phyloP scores from a whole-genome alignment of 2,888 invertebrate species.

The Lysandra coridon region DNA sequence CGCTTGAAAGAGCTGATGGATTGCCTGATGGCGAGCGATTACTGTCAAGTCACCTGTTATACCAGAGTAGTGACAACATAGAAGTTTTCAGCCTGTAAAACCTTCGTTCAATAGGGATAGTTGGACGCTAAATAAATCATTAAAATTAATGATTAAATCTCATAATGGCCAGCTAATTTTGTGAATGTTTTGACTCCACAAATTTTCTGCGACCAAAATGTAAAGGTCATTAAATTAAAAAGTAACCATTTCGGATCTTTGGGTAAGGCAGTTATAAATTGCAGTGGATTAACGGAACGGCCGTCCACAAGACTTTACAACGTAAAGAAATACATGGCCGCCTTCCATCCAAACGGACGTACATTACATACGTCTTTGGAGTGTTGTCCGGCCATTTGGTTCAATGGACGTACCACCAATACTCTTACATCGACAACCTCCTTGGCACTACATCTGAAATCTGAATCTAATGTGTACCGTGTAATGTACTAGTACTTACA shows the following conservation, averaged over 20 bases:
- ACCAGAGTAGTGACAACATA: background rate
- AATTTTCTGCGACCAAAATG: too few relatives aligned
- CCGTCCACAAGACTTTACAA: too few relatives aligned
- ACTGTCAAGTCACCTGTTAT: background rate
- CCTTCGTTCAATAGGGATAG: background rate
- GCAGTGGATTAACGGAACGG: too few relatives aligned
- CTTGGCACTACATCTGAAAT: conserved; percentile 23
- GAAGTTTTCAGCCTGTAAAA: background rate
- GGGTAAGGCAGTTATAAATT: too few relatives aligned
- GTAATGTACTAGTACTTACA: background rate
- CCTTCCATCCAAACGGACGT: background rate
- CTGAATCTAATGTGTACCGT: conserved; percentile 16
- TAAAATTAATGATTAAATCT: background rate
- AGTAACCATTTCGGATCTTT: too few relatives aligned
- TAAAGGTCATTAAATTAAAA: too few relatives aligned
- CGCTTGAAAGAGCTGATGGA: background rate
- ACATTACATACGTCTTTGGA: background rate
- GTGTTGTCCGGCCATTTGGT: background rate
- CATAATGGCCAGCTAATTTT: background rate
- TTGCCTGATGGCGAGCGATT: background rate
- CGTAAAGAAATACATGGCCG: background rate
- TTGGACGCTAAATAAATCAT: background rate
- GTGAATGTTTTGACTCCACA: background rate
- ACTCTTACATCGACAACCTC: background rate
- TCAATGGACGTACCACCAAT: background rate